A percentile compares a stretch with the other conserved stretches of the same genome.
phyloP scores from a whole-genome alignment of 2,797 vertebrate genomes.

The Enteromius viviparus region DNA sequence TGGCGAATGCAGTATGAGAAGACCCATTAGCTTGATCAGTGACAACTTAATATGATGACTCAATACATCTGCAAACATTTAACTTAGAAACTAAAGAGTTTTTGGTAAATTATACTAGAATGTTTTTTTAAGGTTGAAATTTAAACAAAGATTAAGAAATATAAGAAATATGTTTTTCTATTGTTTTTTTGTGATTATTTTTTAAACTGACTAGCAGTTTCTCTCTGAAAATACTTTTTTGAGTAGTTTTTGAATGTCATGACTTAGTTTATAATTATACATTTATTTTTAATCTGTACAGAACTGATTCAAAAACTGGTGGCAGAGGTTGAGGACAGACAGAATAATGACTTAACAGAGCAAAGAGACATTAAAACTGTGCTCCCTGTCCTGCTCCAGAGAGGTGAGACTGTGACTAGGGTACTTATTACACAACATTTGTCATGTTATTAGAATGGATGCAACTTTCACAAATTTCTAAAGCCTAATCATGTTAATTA shows the following conservation, averaged over 20 bases:
- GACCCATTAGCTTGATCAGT: not conserved
- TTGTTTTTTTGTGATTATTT: not conserved
- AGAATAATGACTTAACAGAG: constrained; percentile 65
- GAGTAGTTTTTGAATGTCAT: not conserved
- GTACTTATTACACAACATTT: constrained; percentile 2
- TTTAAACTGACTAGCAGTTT: not conserved
- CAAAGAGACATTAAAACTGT: constrained; percentile 70
- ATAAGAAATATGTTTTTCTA: not conserved
- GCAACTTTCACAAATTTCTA: not conserved
- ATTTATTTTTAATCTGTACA: constrained; percentile 48
- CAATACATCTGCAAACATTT: not conserved
- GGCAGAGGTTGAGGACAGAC: constrained; percentile 73
- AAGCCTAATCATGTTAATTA: not conserved
- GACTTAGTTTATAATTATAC: not conserved
- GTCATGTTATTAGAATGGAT: not conserved
- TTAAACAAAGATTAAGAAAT: not conserved
- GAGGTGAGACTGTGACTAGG: constrained; percentile 69
- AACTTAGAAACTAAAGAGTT: not conserved
- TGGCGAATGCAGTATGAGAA: not conserved
- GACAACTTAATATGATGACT: not conserved
- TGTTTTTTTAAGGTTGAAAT: not conserved
- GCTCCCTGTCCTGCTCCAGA: constrained; percentile 72
- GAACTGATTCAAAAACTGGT: constrained; percentile 79
- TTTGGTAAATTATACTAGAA: not conserved
- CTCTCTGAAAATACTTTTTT: not conserved